Evolutionary conservation across 2,113 vertebrate species (phyloP).

Genomic region (Prinia subflava): DNA sequence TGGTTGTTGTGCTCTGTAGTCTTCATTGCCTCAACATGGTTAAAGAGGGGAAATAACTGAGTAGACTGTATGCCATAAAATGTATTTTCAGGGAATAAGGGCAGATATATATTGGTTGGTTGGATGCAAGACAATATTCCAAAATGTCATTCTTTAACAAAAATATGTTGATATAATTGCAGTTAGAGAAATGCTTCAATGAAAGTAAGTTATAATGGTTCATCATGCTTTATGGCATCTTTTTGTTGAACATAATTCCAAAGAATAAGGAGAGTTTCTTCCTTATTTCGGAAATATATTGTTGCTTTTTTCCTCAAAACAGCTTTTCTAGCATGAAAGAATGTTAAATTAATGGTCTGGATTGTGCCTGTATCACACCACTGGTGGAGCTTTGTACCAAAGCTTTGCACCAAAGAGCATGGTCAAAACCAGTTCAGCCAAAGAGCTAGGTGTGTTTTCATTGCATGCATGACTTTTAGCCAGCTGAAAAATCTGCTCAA

Average conservation of each 20-base stretch:
- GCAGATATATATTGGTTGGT: not conserved
- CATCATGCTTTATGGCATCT: not conserved
- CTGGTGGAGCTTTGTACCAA: not conserved
- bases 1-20: not conserved
- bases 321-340: not conserved
- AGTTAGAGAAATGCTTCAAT: not conserved
- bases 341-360: not conserved
- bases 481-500: not conserved
- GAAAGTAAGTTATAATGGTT: not conserved
- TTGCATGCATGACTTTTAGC: not conserved
- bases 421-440: not conserved
- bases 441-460: not conserved
- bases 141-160: not conserved
- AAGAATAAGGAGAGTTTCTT: not conserved
- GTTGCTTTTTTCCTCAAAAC: not conserved
- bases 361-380: not conserved
- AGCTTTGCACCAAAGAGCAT: not conserved
- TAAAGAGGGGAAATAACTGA: not conserved
- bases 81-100: not conserved
- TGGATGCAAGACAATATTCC: not conserved
- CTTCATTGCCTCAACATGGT: not conserved
- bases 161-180: not conserved
- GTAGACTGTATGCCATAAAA: not conserved
- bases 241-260: not conserved
- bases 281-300: not conserved